Evolutionary conservation across 2,888 invertebrate species (phyloP).

Genomic region (Dorcus parallelipipedus): DNA sequence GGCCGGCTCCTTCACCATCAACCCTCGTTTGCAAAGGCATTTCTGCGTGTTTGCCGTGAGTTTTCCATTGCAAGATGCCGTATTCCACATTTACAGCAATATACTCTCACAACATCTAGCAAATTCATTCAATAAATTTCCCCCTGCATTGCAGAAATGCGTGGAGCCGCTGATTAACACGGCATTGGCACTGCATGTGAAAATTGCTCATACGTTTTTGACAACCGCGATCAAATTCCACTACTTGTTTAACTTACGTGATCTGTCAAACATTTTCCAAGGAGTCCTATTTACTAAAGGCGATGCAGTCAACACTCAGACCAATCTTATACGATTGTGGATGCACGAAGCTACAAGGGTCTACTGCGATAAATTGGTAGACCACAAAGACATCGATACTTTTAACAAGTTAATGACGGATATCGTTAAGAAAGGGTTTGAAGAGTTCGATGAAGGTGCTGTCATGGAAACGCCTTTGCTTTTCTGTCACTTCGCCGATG

Average conservation of each 20-base stretch:
- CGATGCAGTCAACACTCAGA: slow-evolving; percentile 65
- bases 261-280: slow-evolving; percentile 91
- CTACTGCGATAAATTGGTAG: slow-evolving; percentile 88
- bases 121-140: slow-evolving; percentile 66
- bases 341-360: slow-evolving; percentile 88
- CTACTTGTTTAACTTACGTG: slow-evolving; percentile 89
- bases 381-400: slow-evolving; percentile 68
- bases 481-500: slow-evolving; percentile 89
- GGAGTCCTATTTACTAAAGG: slow-evolving; percentile 82
- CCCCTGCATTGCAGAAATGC: slow-evolving; percentile 56
- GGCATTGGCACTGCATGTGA: slow-evolving; percentile 74
- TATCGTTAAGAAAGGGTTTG: slow-evolving; percentile 73
- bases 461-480: slow-evolving; percentile 76
- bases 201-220: slow-evolving; percentile 72
- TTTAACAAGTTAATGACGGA: slow-evolving; percentile 74
- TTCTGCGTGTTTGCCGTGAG: slow-evolving; percentile 86
- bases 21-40: slow-evolving; percentile 83
- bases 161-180: slow-evolving; percentile 63
- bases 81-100: slow-evolving; percentile 78
- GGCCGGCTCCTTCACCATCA: slow-evolving; percentile 91
- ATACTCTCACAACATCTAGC: slow-evolving; percentile 76
- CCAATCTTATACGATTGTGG: slow-evolving; percentile 78
- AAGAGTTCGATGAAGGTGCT: slow-evolving; percentile 68
- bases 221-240: slow-evolving; percentile 95
- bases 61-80: slow-evolving; percentile 79